Evolutionary conservation across 2,797 vertebrate species (phyloP).

Genomic region (Sardinella longiceps): DNA sequence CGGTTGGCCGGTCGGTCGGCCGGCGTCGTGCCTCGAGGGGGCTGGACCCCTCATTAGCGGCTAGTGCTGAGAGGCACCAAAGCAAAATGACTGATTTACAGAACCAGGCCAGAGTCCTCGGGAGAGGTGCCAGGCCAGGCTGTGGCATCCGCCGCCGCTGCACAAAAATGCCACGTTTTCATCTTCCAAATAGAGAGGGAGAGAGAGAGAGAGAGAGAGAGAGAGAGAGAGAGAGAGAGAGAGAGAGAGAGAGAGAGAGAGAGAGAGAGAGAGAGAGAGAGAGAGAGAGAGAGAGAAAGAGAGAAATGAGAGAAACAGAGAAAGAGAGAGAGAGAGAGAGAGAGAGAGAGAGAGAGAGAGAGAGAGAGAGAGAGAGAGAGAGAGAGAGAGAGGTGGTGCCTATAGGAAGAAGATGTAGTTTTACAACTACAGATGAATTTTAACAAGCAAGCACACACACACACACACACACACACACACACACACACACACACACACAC

Average conservation of each 20-base stretch:
- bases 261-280: neutral
- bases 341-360: neutral
- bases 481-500: too few species aligned
- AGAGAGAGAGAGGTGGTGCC: neutral
- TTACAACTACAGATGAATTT: neutral
- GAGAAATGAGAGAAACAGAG: neutral
- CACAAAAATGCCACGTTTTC: slow-evolving; percentile 5
- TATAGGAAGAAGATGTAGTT: neutral
- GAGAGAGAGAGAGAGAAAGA: neutral
- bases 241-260: neutral
- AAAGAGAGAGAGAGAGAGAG: neutral
- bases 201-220: neutral
- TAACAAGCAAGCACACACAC: neutral
- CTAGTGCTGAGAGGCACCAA: neutral
- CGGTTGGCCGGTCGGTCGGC: too few species aligned
- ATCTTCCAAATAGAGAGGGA: neutral
- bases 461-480: too few species aligned
- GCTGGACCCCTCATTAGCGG: slow-evolving; percentile 6
- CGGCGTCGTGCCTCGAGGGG: neutral
- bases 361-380: too few species aligned
- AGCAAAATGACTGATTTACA: slow-evolving; percentile 22
- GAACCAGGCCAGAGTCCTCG: slow-evolving; percentile 10
- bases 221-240: neutral
- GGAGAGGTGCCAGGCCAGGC: neutral
- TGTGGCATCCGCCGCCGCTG: neutral